These are phyloP conservation scores for Pygocentrus nattereri DNA, from an alignment of 2,797 vertebrate genomes.

Conservation along the genomic window DNA sequence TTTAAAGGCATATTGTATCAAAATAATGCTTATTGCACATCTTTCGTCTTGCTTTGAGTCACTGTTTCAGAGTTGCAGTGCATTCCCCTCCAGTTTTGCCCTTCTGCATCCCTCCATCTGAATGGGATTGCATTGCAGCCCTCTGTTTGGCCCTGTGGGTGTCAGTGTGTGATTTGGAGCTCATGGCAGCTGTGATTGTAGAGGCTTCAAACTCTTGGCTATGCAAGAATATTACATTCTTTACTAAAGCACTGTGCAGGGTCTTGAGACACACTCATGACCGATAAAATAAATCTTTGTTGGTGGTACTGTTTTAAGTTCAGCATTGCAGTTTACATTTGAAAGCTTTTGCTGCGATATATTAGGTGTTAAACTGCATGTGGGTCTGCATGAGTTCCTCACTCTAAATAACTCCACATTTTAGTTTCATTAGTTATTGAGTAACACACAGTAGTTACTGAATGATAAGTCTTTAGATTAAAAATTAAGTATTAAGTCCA, in stretches of 20 bases:
- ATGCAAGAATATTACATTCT: slow-evolving; percentile 5
- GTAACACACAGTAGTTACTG: neutral
- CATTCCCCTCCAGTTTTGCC: neutral
- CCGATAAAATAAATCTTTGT: neutral
- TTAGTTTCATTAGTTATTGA: too few relatives aligned
- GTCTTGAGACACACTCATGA: slow-evolving; percentile 2
- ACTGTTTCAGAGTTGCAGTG: slow-evolving; percentile 10
- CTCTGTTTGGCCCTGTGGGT: neutral
- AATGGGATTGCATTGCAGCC: neutral
- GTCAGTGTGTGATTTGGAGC: too few relatives aligned
- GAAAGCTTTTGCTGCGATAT: neutral
- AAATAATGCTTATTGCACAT: neutral
- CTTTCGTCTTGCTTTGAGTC: slow-evolving; percentile 20
- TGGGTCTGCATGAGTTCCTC: neutral
- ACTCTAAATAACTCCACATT: neutral
- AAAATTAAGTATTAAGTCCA: neutral
- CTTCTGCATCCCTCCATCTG: slow-evolving; percentile 29
- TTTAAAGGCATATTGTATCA: neutral
- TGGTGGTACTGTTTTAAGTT: neutral
- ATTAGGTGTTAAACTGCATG: neutral
- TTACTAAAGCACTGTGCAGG: slow-evolving; percentile 10
- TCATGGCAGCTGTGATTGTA: neutral
- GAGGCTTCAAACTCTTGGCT: neutral
- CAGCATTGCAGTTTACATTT: neutral
- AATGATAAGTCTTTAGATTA: neutral